Conservation (phyloP, 2,888 invertebrate species). For the Prosopocoilus inquinatus region DNA sequence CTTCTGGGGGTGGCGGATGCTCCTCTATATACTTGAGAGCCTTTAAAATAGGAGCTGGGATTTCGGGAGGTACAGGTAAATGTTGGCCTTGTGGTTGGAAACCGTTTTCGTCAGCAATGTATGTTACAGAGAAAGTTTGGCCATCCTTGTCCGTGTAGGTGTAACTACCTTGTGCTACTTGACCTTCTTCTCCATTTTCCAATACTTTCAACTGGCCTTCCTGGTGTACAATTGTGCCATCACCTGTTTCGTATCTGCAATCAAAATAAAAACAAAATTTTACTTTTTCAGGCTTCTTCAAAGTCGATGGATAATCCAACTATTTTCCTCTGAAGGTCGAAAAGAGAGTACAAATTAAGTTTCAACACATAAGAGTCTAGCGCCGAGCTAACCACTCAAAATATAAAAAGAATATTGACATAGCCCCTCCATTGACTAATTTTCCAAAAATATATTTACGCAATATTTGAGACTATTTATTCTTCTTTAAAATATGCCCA, state of each 20-base stretch:
- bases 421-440: too few species aligned
- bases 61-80: constrained; percentile 5
- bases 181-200: constrained; percentile 11
- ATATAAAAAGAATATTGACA: too few species aligned
- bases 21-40: constrained; percentile 13
- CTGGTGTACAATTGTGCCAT: constrained; percentile 15
- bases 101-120: constrained; percentile 17
- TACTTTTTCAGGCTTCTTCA: too few species aligned
- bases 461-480: too few species aligned
- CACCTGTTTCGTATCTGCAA: constrained; percentile 13
- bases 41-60: constrained; percentile 12
- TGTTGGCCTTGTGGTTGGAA: constrained; percentile 15
- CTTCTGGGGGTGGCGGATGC: constrained; percentile 4
- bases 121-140: constrained; percentile 8
- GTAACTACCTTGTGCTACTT: constrained; percentile 15
- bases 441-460: too few species aligned
- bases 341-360: too few species aligned
- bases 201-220: constrained; percentile 12
- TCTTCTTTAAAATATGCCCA: too few species aligned
- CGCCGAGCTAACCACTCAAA: too few species aligned
- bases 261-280: not conserved
- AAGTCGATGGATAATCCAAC: too few species aligned
- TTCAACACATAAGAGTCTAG: too few species aligned
- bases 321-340: too few species aligned
- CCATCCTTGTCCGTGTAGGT: constrained; percentile 17